Evolutionary conservation across 2,113 vertebrate species (phyloP), one percentile per base, ranked within the genome.

Genomic region (Gnathonemus echidnorhynchus): DNA sequence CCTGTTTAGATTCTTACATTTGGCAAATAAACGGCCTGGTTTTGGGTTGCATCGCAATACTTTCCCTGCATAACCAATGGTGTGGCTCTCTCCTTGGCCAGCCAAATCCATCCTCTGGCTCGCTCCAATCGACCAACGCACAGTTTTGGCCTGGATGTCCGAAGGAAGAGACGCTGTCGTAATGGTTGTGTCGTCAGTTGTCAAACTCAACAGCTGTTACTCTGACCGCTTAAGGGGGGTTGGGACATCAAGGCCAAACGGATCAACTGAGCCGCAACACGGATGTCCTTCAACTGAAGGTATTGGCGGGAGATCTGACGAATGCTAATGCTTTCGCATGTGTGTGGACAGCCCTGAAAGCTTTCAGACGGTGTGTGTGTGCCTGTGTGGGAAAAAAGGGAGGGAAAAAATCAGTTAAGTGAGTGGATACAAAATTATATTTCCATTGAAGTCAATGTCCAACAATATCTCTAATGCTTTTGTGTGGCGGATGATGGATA

Each of bases 271-370:
- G 89, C 88, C 87, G 89, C 90, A 84, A 52, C 46, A 58, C 92
- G 89, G 90, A 92, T 89, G 94, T 94, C 95, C 94, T 95, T 95
- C 94, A 95, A 91, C 91, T 53, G 90, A 92, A 92, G 91, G 88
- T 92, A 92, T 91, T 93, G 91, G 91, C 93, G 92, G 86, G 88
- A 93, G 89, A 92, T 92, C 91, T 91, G 91, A 92, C 91, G 92
- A 95, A 95, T 96, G 93, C 92, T 95, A 95, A 95, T 95, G 91
- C 93, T 92, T 92, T 92, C 91, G 89, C 92, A 48, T 86, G 86
- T 92, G 92, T 91, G 86, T 48, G 50, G 87, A 87, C 88, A 90
- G 91, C 86, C 91, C 92, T 91, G 90, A 87, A 90, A 86, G 86
- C 87, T 50, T 87, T 91, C 88, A 86, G 87, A 80, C 42, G 90